phyloP scores from a whole-genome alignment of 2,888 invertebrate species.

The Cancer borealis region DNA sequence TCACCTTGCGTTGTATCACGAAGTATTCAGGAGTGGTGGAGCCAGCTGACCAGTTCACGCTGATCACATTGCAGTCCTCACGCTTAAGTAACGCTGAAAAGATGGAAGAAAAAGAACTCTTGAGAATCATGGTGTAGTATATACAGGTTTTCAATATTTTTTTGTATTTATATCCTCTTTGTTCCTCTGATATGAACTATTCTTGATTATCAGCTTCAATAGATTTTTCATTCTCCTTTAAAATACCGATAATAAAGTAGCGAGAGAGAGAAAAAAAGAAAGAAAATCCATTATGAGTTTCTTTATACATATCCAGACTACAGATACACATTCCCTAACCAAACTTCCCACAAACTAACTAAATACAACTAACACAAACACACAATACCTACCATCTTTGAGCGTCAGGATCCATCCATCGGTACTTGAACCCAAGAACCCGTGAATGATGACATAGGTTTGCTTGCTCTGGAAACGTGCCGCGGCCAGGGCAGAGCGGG shows the following conservation, averaged over 20 bases:
- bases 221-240: no score
- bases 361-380: neutral
- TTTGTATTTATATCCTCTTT: no score
- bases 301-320: neutral
- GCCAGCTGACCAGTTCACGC: conserved; percentile 82
- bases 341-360: neutral
- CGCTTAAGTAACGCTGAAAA: conserved; percentile 71
- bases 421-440: conserved; percentile 69
- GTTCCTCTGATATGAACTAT: no score
- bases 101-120: neutral
- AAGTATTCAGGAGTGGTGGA: conserved; percentile 78
- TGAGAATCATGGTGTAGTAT: neutral
- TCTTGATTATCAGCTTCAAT: no score
- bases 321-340: neutral
- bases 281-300: neutral
- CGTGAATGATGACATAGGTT: conserved; percentile 75
- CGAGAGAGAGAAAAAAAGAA: neutral
- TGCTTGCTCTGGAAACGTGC: conserved; percentile 58
- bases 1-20: conserved; percentile 74
- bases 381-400: conserved; percentile 71
- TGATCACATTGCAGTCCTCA: conserved; percentile 80
- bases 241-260: no score
- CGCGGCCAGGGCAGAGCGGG: conserved; percentile 39
- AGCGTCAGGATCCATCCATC: conserved; percentile 69
- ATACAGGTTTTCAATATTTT: no score